These are phyloP conservation scores for Drosophila parabipectinata DNA, from an alignment of 1,140 invertebrate species.

Conservation along the genomic window DNA sequence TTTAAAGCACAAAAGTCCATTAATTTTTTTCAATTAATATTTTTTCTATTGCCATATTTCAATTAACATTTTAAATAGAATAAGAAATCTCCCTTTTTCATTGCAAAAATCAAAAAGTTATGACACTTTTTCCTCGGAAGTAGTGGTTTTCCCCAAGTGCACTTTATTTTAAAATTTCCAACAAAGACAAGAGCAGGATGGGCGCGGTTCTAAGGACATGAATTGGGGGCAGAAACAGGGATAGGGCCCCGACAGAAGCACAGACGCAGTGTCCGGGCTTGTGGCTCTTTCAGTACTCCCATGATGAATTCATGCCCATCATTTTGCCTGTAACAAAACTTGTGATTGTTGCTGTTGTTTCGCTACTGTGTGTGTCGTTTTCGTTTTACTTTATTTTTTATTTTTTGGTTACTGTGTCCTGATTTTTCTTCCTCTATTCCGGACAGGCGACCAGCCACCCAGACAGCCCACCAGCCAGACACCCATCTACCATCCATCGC, in stretches of 20 bases:
- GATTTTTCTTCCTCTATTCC: constrained; percentile 57
- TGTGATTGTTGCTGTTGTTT: constrained; percentile 67
- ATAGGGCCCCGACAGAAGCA: constrained; percentile 9
- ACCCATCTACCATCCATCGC: constrained; percentile 49
- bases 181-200: constrained; percentile 20
- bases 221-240: constrained; percentile 9
- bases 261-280: constrained; percentile 9
- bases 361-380: constrained; percentile 11
- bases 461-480: constrained; percentile 48
- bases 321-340: constrained; percentile 76
- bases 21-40: too few relatives aligned
- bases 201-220: constrained; percentile 1
- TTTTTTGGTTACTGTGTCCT: constrained; percentile 47
- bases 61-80: not conserved
- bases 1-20: too few relatives aligned
- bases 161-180: constrained; percentile 68
- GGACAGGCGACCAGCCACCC: constrained; percentile 15
- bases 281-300: constrained; percentile 31
- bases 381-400: constrained; percentile 18
- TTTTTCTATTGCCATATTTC: too few relatives aligned
- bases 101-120: not conserved
- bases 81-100: not conserved
- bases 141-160: constrained; percentile 2
- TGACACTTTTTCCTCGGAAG: not conserved
- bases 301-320: constrained; percentile 80